Conservation (phyloP, 2,113 vertebrate species). For the Boleophthalmus pectinirostris region DNA sequence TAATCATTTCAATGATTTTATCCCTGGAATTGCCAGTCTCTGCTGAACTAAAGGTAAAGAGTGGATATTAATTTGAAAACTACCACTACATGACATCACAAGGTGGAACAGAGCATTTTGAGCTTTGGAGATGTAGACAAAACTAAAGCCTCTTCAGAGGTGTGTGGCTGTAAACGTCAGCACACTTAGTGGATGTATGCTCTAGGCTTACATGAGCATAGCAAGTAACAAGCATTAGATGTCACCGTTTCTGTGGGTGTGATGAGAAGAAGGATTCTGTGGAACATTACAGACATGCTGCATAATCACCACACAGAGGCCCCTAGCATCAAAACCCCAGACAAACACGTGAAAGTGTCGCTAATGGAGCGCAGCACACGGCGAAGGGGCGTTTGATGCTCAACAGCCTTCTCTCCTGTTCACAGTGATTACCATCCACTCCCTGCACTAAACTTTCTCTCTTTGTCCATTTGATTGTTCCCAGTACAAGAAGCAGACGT, state of each 20-base stretch:
- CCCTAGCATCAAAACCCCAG: slow-evolving; percentile 19
- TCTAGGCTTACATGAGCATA: neutral
- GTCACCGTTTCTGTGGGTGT: slow-evolving; percentile 47
- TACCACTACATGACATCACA: no score
- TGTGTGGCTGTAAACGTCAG: neutral
- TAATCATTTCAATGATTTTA: no score
- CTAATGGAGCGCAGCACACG: neutral
- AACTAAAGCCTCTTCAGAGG: neutral
- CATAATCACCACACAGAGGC: slow-evolving; percentile 48
- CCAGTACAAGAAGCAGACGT: slow-evolving; percentile 41
- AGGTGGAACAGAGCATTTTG: no score
- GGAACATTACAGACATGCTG: slow-evolving; percentile 27
- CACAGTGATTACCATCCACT: slow-evolving; percentile 53
- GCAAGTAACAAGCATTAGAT: slow-evolving; percentile 40
- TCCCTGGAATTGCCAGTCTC: no score
- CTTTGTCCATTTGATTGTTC: slow-evolving; percentile 31
- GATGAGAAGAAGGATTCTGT: slow-evolving; percentile 45
- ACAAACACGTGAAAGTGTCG: slow-evolving; percentile 14
- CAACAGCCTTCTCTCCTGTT: slow-evolving; percentile 30
- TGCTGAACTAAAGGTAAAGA: no score
- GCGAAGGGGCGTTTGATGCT: slow-evolving; percentile 31
- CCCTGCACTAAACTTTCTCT: slow-evolving; percentile 33
- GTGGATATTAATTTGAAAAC: no score
- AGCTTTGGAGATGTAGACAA: neutral
- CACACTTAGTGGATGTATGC: neutral